Conservation (phyloP, 2,888 invertebrate genomes). For the Nephrotoma guestfalica region DNA sequence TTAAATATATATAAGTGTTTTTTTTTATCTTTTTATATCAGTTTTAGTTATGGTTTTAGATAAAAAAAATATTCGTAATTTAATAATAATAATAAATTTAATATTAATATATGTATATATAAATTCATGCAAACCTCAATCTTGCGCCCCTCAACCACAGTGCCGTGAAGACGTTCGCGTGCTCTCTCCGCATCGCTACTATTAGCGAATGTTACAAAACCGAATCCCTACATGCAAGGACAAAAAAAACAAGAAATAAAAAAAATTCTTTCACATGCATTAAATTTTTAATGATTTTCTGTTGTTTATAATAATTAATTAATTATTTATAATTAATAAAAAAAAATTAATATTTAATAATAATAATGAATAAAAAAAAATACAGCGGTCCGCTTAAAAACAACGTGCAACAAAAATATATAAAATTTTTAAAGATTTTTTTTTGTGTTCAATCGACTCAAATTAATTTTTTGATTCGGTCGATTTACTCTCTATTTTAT, state of each 20-base stretch:
- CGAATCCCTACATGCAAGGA: constrained; percentile 99
- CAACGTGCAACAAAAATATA: constrained; percentile 61
- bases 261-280: constrained; percentile 49
- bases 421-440: constrained; percentile 43
- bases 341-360: constrained; percentile 5
- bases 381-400: constrained; percentile 59
- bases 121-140: constrained; percentile 98
- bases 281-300: constrained; percentile 33
- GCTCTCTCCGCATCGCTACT: constrained; percentile 99
- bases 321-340: constrained; percentile 4
- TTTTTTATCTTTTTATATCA: neutral
- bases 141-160: constrained; percentile 99
- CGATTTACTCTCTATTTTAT: neutral
- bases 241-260: constrained; percentile 48
- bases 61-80: neutral
- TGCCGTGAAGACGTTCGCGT: constrained; percentile 99
- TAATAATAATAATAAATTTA: neutral
- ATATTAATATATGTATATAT: constrained; percentile 3
- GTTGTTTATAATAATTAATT: constrained; percentile 1
- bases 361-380: constrained; percentile 14
- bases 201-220: constrained; percentile 99
- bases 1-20: neutral
- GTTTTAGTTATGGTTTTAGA: neutral
- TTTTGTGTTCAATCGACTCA: constrained; percentile 19
- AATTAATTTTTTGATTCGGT: neutral